phyloP scores from a whole-genome alignment of 2,797 vertebrate genomes.

The Falco concolor region DNA sequence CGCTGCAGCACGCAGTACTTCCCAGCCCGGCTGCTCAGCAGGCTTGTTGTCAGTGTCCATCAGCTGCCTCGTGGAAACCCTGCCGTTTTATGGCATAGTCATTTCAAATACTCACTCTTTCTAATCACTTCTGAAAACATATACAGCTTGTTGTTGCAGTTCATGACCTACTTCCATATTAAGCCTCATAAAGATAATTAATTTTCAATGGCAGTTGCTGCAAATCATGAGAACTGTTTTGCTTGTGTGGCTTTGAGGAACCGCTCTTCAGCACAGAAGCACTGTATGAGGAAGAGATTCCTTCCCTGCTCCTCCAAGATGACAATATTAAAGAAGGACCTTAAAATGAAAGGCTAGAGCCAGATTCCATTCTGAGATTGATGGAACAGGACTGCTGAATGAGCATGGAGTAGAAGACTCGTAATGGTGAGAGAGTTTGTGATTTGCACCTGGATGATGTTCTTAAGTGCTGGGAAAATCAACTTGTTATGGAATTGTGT shows the following conservation, averaged over 20 bases:
- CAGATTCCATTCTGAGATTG: neutral
- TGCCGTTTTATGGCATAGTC: neutral
- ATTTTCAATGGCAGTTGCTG: neutral
- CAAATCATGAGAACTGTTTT: neutral
- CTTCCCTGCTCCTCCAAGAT: neutral
- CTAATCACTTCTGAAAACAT: neutral
- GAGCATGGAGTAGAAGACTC: neutral
- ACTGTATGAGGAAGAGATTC: neutral
- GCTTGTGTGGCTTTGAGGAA: neutral
- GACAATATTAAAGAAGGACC: neutral
- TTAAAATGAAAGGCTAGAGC: neutral
- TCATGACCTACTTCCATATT: neutral
- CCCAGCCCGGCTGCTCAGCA: neutral
- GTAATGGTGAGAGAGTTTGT: too few relatives aligned
- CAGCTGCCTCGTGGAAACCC: neutral
- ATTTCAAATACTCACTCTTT: neutral
- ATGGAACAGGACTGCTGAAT: neutral
- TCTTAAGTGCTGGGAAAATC: neutral
- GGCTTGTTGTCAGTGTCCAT: neutral
- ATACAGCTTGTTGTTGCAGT: neutral
- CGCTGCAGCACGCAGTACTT: neutral
- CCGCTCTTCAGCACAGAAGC: neutral
- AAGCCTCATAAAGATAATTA: neutral
- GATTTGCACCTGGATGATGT: neutral
- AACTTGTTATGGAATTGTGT: neutral